phyloP scores from a whole-genome alignment of 2,797 vertebrate genomes.

The Xerus rutilus region DNA sequence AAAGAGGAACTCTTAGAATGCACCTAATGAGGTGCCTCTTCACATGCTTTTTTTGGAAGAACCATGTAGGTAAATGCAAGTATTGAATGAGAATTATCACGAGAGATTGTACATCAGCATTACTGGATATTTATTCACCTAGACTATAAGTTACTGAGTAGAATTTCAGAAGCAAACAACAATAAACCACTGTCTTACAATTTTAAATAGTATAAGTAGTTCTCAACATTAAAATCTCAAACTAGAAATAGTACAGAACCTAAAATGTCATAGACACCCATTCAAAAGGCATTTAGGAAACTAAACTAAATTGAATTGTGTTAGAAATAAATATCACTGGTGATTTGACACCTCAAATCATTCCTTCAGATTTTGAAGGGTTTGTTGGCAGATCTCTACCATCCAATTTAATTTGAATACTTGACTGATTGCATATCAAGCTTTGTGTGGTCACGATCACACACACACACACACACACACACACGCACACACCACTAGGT shows the following conservation, averaged over 20 bases:
- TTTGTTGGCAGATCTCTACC: not conserved
- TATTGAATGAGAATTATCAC: not conserved
- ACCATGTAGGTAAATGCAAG: not conserved
- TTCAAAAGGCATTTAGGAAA: conserved; percentile 2
- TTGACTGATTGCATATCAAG: not conserved
- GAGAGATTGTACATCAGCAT: not conserved
- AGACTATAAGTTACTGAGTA: not conserved
- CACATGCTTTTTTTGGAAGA: not conserved
- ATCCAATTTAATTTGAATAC: not conserved
- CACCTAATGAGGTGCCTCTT: conserved; percentile 50
- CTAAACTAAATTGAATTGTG: not conserved
- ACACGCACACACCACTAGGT: too few relatives aligned
- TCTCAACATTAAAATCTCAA: not conserved
- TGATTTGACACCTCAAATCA: not conserved
- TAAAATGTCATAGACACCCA: not conserved
- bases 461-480: too few relatives aligned
- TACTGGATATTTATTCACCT: not conserved
- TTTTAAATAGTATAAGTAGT: not conserved
- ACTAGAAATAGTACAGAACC: not conserved
- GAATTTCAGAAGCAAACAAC: not conserved
- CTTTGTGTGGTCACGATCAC: not conserved
- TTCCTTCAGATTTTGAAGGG: conserved; percentile 8
- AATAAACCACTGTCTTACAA: not conserved
- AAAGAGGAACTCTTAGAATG: not conserved
- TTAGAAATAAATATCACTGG: conserved; percentile 20